Conservation (phyloP, 2,113 vertebrate species). For the Tyrannus savana region DNA sequence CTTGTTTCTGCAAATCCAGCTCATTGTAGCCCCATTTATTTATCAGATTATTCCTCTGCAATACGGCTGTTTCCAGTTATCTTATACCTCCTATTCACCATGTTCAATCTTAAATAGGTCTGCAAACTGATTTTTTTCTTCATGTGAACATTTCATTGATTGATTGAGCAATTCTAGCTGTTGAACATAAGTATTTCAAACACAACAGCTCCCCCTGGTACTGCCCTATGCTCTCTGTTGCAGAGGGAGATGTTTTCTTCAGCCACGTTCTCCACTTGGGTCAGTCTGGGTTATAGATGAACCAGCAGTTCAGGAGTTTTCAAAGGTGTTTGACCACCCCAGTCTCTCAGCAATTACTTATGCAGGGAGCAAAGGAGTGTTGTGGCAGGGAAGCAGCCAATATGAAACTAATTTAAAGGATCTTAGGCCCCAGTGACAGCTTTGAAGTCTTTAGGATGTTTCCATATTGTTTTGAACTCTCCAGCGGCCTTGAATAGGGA, state of each 20-base stretch:
- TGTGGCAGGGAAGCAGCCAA: accelerated
- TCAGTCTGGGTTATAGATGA: neutral
- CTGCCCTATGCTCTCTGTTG: neutral
- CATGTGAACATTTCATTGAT: neutral
- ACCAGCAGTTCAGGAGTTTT: neutral
- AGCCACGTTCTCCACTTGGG: neutral
- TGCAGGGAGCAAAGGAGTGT: neutral
- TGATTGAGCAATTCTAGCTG: neutral
- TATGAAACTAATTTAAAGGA: neutral
- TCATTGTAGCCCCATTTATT: neutral
- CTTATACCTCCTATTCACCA: neutral
- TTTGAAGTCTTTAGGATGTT: neutral
- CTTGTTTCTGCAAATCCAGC: neutral
- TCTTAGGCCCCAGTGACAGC: neutral
- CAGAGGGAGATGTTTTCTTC: neutral
- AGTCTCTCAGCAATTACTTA: neutral
- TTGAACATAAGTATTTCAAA: neutral
- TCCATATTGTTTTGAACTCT: neutral
- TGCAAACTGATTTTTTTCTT: neutral
- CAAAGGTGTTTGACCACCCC: neutral
- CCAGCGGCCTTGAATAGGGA: neutral
- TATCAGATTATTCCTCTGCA: neutral
- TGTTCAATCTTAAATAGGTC: neutral
- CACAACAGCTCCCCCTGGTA: neutral
- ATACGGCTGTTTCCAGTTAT: neutral